These are phyloP conservation scores for Sepiola atlantica DNA, from an alignment of 2,888 invertebrate genomes.

Conservation along the genomic window DNA sequence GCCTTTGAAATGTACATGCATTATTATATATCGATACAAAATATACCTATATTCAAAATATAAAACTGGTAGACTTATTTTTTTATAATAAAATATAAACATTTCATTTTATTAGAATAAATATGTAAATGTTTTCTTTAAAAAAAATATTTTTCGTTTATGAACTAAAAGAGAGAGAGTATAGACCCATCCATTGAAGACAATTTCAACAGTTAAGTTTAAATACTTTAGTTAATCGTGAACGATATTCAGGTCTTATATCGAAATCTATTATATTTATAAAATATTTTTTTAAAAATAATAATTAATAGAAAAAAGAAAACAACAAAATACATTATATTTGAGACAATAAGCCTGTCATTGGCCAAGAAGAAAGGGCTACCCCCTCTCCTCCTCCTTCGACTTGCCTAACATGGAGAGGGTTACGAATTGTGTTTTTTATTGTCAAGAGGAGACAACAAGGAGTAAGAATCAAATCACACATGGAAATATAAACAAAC, in stretches of 20 bases:
- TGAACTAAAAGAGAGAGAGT: no score
- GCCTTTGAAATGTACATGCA: neutral
- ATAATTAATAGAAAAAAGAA: neutral
- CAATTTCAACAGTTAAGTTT: neutral
- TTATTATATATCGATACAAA: neutral
- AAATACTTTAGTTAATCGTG: neutral
- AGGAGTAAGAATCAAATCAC: conserved; percentile 42
- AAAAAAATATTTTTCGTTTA: neutral
- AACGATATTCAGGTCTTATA: neutral
- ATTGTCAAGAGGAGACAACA: conserved; percentile 46
- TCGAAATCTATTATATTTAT: neutral
- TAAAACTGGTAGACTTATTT: neutral
- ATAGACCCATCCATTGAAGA: neutral
- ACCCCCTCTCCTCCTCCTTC: conserved; percentile 35
- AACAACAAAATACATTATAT: neutral
- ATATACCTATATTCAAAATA: neutral
- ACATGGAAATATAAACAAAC: conserved; percentile 46
- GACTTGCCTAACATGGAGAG: conserved; percentile 40
- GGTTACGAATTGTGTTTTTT: conserved; percentile 37
- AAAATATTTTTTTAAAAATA: neutral
- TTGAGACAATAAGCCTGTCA: conserved; percentile 22
- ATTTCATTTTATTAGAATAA: neutral
- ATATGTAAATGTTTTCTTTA: neutral
- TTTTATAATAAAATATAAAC: neutral
- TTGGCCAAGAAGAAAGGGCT: conserved; percentile 32